phyloP scores from a whole-genome alignment of 1,140 invertebrate genomes.

The Euura saliciscinereae region DNA sequence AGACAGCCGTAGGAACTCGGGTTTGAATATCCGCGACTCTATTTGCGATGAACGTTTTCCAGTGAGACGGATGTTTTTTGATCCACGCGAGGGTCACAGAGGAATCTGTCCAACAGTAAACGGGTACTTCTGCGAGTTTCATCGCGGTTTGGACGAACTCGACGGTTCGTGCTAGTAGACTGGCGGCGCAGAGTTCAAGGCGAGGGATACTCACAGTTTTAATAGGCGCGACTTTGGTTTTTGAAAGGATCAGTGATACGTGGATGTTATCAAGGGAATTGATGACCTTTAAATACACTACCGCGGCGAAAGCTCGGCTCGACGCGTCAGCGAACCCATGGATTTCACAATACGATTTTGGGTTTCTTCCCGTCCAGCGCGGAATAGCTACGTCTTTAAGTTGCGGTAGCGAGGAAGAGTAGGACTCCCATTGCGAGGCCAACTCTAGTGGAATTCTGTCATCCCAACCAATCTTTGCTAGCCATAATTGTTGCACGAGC shows the following conservation, averaged over 20 bases:
- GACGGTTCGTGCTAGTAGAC: slow-evolving; percentile 13
- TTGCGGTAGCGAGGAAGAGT: slow-evolving; percentile 5
- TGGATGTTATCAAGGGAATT: background rate
- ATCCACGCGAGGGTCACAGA: slow-evolving; percentile 34
- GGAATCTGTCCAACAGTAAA: no score
- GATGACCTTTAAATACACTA: slow-evolving; percentile 17
- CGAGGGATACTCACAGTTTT: slow-evolving; percentile 17
- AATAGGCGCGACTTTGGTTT: slow-evolving; percentile 31
- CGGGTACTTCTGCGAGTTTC: no score
- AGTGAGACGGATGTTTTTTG: slow-evolving; percentile 18
- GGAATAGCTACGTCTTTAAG: slow-evolving; percentile 21
- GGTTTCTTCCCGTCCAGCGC: background rate
- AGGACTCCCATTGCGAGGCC: slow-evolving; percentile 25
- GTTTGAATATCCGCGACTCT: slow-evolving; percentile 42
- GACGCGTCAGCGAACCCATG: slow-evolving; percentile 40
- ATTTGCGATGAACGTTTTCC: slow-evolving; percentile 43
- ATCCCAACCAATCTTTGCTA: slow-evolving; percentile 41
- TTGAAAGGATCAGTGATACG: slow-evolving; percentile 18
- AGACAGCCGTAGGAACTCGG: slow-evolving; percentile 12
- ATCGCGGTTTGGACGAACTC: no score
- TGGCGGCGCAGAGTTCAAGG: slow-evolving; percentile 18
- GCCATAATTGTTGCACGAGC: slow-evolving; percentile 44
- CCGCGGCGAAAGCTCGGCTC: slow-evolving; percentile 29
- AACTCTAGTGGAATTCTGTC: slow-evolving; percentile 25
- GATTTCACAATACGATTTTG: slow-evolving; percentile 12